Conservation (phyloP, 2,113 vertebrate species). For the human region DNA sequence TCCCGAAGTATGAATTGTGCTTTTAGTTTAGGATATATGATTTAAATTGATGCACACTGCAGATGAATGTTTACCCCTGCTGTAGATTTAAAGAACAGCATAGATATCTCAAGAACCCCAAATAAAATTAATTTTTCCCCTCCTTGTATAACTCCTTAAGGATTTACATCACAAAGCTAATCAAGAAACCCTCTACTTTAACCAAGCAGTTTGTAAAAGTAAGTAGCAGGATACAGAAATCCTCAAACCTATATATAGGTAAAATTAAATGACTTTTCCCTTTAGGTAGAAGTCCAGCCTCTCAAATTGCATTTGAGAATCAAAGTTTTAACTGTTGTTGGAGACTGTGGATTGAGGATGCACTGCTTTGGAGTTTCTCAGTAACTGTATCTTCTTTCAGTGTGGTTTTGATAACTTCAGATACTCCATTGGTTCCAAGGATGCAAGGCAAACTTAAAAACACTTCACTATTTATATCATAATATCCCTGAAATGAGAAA, state of each 20-base stretch:
- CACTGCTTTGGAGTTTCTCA: slow-evolving; percentile 87
- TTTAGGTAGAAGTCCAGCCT: not conserved
- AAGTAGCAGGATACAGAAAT: slow-evolving; percentile 41
- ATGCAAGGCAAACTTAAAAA: slow-evolving; percentile 95
- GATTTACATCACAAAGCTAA: slow-evolving; percentile 53
- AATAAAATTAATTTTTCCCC: not conserved
- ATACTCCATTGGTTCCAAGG: slow-evolving; percentile 89
- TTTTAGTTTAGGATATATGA: not conserved
- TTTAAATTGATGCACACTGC: not conserved
- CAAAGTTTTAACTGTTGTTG: slow-evolving; percentile 91
- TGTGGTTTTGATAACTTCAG: slow-evolving; percentile 83
- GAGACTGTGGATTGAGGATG: slow-evolving; percentile 87
- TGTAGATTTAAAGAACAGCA: not conserved
- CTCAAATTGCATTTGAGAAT: not conserved
- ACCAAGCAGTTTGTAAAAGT: slow-evolving; percentile 41
- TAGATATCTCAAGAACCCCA: not conserved
- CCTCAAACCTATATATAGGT: not conserved
- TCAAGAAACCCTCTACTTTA: not conserved
- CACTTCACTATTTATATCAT: slow-evolving; percentile 90
- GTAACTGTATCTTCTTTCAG: slow-evolving; percentile 84
- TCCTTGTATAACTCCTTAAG: not conserved
- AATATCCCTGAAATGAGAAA: slow-evolving; percentile 87
- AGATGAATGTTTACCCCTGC: not conserved
- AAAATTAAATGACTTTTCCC: slow-evolving; percentile 22
- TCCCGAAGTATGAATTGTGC: slow-evolving; percentile 41